A percentile compares a stretch with the other conserved stretches of the same genome.
phyloP scores from a whole-genome alignment of 2,113 vertebrate genomes.

The Rhinolophus sinicus region DNA sequence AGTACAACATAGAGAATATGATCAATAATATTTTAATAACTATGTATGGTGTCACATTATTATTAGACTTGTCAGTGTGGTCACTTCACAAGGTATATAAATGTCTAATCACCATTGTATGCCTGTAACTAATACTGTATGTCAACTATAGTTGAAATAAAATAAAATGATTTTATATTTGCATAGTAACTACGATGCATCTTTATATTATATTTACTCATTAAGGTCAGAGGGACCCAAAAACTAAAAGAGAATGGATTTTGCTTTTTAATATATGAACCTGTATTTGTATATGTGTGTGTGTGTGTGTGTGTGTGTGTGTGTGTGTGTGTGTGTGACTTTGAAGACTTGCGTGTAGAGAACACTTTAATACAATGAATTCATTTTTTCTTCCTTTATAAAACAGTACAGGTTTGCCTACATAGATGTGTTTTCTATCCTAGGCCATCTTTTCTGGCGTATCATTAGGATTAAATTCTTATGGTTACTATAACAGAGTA shows the following conservation, averaged over 20 bases:
- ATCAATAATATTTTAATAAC: too few species aligned
- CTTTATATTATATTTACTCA: background rate
- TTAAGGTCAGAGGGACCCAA: background rate
- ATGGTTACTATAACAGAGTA: background rate
- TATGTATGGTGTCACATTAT: too few species aligned
- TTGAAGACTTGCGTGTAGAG: background rate
- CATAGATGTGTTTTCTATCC: background rate
- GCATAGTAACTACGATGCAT: background rate
- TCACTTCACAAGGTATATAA: too few species aligned
- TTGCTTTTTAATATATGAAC: background rate
- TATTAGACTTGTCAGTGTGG: too few species aligned
- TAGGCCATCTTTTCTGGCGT: too few species aligned
- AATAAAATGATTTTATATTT: background rate
- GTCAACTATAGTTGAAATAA: too few species aligned
- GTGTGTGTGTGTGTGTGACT: background rate
- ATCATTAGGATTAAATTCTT: background rate
- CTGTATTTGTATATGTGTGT: background rate
- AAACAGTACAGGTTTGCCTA: background rate
- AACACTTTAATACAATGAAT: background rate
- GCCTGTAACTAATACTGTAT: too few species aligned
- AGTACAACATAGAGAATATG: too few species aligned
- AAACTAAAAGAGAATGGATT: background rate
- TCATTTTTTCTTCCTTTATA: background rate
- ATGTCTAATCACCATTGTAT: too few species aligned
- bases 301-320: too few species aligned